Percentiles rank a stretch among this genome's conserved stretches.
Evolutionary conservation across 1,140 invertebrate species (phyloP).

Genomic region (Drosophila bocki): DNA sequence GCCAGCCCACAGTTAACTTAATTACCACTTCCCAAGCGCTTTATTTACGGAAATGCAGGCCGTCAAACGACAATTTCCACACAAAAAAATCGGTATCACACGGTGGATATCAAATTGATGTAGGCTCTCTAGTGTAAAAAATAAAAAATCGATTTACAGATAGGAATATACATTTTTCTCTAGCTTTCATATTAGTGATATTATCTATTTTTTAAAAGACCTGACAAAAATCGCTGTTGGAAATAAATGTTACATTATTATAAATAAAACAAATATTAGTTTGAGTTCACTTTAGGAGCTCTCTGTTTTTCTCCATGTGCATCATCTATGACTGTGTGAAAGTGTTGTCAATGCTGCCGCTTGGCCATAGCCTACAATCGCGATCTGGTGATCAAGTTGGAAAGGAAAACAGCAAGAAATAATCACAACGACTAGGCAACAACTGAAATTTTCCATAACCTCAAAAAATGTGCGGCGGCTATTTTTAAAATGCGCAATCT

Average conservation of each 20-base stretch:
- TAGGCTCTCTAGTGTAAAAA: not conserved
- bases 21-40: slow-evolving; percentile 50
- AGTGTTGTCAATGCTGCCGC: slow-evolving; percentile 57
- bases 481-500: slow-evolving; percentile 79
- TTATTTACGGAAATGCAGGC: slow-evolving; percentile 63
- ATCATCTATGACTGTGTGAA: slow-evolving; percentile 40
- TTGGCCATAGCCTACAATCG: slow-evolving; percentile 55
- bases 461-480: slow-evolving; percentile 58
- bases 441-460: slow-evolving; percentile 76
- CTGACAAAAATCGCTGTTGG: no score
- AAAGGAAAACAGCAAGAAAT: slow-evolving; percentile 45
- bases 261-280: no score
- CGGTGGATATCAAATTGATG: not conserved
- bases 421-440: slow-evolving; percentile 37
- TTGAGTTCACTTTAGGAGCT: not conserved
- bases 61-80: slow-evolving; percentile 33
- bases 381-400: slow-evolving; percentile 33
- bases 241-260: no score
- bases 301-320: slow-evolving; percentile 7
- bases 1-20: slow-evolving; percentile 37
- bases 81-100: slow-evolving; percentile 5
- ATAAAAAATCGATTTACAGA: no score
- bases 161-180: not conserved
- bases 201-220: no score
- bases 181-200: no score